Evolutionary conservation across 2,797 vertebrate genomes (phyloP), one percentile per base, ranked within the genome.

Genomic region (Crenichthys baileyi): DNA sequence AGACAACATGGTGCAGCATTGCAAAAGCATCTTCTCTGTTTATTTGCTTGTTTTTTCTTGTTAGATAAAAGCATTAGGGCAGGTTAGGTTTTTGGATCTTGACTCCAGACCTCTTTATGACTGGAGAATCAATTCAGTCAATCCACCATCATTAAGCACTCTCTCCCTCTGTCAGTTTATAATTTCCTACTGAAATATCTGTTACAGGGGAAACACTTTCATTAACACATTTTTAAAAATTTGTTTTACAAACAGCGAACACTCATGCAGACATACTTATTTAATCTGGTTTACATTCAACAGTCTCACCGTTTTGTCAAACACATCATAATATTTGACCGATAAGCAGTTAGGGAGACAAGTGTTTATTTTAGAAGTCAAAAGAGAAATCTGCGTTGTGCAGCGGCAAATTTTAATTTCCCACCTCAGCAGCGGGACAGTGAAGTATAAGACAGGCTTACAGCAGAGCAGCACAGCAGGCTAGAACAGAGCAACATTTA

Each of bases 401-500:
- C 2, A 55, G 65, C 13, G 70, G 56, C 56, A 76, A 75, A 80
- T 7, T 0, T 72, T 67, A 77, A 63, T 12, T 39, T 18, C 24
- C 41, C 79, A 79, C 71, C 72, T 67, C 56, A 24, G 31, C 71
- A 65, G 72, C 58, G 39, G 82, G 39, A 26, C 56, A 77, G 71
- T 75, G 79, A 76, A 72, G 70, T 68, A 73, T 72, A 81, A 76
- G 74, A 72, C 81, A 77, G 71, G 77, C 73, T 81, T 31, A 82
- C 78, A 82, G 83, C 83, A 65, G 36, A 44, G 61, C 61, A 68
- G 46, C 48, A 48, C 46, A 44, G 80, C 81, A 80, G 81, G 85
- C 88, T 67, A 83, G 85, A 79, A 92, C 84, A 89, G 70, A 86
- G 88, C 84, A 81, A 91, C 90, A 81, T 77, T 36, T 72, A 92